Evolutionary conservation across 2,797 vertebrate species (phyloP).

Genomic region (Enteromius afrohamiltoni): DNA sequence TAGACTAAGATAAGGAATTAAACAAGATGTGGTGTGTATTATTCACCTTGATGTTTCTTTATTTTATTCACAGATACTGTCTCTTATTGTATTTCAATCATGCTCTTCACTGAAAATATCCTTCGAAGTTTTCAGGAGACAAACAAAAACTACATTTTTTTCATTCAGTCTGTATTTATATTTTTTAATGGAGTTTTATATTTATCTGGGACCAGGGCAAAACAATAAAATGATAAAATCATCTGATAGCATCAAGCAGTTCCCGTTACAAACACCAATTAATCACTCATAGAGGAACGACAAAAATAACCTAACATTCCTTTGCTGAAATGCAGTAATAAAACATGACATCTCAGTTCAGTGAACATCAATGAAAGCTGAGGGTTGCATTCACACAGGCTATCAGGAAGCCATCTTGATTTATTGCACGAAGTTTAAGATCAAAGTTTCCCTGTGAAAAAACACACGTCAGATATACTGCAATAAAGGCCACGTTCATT

Average conservation of each 20-base stretch:
- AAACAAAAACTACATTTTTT: background rate
- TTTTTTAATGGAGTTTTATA: background rate
- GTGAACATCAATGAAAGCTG: constrained; percentile 19
- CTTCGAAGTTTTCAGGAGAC: background rate
- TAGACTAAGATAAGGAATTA: background rate
- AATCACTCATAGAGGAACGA: background rate
- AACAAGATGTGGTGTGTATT: background rate
- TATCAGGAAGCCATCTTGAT: constrained; percentile 56
- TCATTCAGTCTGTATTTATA: background rate
- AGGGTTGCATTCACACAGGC: constrained; percentile 45
- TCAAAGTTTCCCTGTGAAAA: constrained; percentile 38
- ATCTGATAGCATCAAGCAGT: background rate
- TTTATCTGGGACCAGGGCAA: background rate
- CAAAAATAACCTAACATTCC: background rate
- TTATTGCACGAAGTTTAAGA: constrained; percentile 16
- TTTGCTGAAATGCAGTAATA: background rate
- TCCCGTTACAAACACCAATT: background rate
- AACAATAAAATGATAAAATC: background rate
- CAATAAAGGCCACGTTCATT: background rate
- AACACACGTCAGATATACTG: background rate
- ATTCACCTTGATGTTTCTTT: background rate
- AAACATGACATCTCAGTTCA: background rate
- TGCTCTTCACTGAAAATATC: background rate
- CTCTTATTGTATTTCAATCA: background rate
- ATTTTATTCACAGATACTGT: background rate